A percentile compares a stretch with the other conserved stretches of the same genome.
Evolutionary conservation across 2,888 invertebrate genomes (phyloP).

Genomic region (Neoscelio sp.): DNA sequence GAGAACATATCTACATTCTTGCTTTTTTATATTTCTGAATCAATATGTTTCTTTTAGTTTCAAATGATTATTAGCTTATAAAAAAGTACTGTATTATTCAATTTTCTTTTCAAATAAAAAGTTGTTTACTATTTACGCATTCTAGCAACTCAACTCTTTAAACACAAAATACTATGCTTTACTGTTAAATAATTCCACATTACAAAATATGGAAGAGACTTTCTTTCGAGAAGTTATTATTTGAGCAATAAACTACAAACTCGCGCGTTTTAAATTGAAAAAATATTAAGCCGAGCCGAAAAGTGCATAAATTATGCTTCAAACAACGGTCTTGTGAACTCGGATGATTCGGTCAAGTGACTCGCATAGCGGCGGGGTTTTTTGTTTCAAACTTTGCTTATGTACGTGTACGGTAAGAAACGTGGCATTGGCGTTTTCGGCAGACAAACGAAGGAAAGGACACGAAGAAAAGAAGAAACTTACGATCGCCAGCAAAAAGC

Average conservation of each 20-base stretch:
- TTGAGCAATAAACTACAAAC: conserved; percentile 46
- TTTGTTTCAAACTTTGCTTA: conserved; percentile 23
- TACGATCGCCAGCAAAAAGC: conserved; percentile 77
- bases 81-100: too few species aligned
- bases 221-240: conserved; percentile 47
- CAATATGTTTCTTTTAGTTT: too few species aligned
- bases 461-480: conserved; percentile 70
- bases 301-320: conserved; percentile 57
- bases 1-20: too few species aligned
- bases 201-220: conserved; percentile 34
- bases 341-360: conserved; percentile 26
- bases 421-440: conserved; percentile 49
- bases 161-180: too few species aligned
- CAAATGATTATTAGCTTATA: too few species aligned
- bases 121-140: too few species aligned
- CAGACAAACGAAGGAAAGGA: conserved; percentile 34
- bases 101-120: too few species aligned
- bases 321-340: conserved; percentile 30
- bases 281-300: conserved; percentile 41
- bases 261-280: conserved; percentile 55
- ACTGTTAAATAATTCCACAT: too few species aligned
- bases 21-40: too few species aligned
- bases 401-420: conserved; percentile 19
- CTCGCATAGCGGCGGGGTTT: conserved; percentile 21
- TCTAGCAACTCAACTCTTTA: too few species aligned